These are phyloP conservation scores for Drosophila monieri DNA, from an alignment of 2,888 invertebrate species.

Conservation along the genomic window DNA sequence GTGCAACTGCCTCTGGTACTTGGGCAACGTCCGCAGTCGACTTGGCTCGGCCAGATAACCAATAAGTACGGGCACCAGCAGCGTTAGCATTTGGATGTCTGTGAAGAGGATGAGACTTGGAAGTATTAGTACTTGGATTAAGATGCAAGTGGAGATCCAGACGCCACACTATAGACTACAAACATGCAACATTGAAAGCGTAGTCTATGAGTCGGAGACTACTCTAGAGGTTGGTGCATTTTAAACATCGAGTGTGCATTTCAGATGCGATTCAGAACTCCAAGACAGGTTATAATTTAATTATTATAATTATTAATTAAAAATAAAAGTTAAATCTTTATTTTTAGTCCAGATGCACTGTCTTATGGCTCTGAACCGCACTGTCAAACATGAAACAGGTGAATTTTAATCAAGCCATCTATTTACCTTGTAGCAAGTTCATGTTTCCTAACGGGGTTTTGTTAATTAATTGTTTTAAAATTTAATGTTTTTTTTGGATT, in stretches of 20 bases:
- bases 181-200: constrained; percentile 74
- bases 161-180: neutral
- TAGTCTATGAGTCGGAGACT: constrained; percentile 26
- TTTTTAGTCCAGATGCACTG: too few species aligned
- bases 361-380: constrained; percentile 28
- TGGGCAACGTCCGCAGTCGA: constrained; percentile 86
- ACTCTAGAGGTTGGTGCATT: constrained; percentile 33
- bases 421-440: constrained; percentile 87
- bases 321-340: too few species aligned
- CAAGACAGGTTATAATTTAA: neutral
- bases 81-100: constrained; percentile 95
- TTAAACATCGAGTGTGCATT: constrained; percentile 36
- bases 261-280: constrained; percentile 1
- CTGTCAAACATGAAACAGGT: constrained; percentile 45
- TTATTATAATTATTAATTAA: too few species aligned
- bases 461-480: constrained; percentile 19
- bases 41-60: constrained; percentile 91
- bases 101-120: constrained; percentile 42
- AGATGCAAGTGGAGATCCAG: too few species aligned
- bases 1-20: constrained; percentile 90
- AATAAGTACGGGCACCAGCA: constrained; percentile 95
- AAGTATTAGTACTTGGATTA: neutral
- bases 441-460: constrained; percentile 85
- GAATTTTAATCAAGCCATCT: constrained; percentile 49
- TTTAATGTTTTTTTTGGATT: constrained; percentile 47